Evolutionary conservation across 2,113 vertebrate genomes (phyloP).

Genomic region (Anhinga anhinga): DNA sequence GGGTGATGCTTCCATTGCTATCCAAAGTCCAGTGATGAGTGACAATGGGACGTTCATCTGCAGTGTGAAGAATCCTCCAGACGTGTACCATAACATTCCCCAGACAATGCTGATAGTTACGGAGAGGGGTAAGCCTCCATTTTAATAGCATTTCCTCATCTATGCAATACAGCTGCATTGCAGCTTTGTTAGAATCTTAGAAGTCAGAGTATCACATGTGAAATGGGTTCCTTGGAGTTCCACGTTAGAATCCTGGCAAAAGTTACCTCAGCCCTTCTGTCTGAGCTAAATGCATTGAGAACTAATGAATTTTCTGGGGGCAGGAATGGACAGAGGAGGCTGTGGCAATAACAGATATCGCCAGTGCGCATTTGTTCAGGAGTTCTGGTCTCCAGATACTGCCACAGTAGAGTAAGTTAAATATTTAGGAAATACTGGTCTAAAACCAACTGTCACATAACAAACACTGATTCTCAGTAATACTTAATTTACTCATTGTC

Average conservation of each 20-base stretch:
- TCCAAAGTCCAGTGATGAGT: constrained; percentile 73
- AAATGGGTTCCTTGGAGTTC: not conserved
- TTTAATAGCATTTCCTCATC: accelerated
- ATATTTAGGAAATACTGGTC: not conserved
- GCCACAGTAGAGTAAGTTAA: not conserved
- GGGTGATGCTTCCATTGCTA: constrained; percentile 83
- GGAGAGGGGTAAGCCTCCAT: constrained; percentile 75
- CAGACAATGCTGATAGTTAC: constrained; percentile 80
- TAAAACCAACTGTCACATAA: not conserved
- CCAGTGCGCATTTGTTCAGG: not conserved
- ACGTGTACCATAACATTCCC: constrained; percentile 86
- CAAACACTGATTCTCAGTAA: not conserved
- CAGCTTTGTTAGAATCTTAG: not conserved
- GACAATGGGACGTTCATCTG: constrained; percentile 94
- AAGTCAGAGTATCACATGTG: not conserved
- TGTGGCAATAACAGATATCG: not conserved
- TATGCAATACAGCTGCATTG: accelerated
- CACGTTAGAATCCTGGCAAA: not conserved
- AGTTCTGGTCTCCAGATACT: not conserved
- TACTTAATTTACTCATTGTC: not conserved
- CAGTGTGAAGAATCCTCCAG: constrained; percentile 90
- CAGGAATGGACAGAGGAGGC: not conserved
- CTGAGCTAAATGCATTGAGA: not conserved
- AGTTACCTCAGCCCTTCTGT: not conserved
- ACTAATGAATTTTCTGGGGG: not conserved